Base-by-base conservation (phyloP, 64 coral and sea anemone genomes). In the Acropora tenuis region DNA sequence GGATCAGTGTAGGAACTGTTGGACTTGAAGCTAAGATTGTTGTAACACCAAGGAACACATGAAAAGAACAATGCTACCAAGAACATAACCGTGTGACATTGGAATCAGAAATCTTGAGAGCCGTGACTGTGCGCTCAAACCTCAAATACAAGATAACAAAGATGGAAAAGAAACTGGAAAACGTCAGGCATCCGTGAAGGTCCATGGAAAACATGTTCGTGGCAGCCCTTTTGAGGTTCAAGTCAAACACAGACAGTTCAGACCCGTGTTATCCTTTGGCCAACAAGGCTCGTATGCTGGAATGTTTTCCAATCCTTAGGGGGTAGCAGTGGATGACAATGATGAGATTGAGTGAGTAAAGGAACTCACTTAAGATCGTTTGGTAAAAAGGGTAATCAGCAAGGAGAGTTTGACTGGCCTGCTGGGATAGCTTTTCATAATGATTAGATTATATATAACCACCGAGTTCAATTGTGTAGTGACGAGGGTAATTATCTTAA, bases 1-100 rank as follows among this genome's bases (percentile, higher is more conserved):
- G 86, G 43, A 41, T 92, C 4, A 77, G 84, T 1, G 84, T 87
- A 76, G 90, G 72, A 78, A 92, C 90, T 55, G 90, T 92, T 75
- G 90, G 90, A 68, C 59, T 92, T 11, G 61, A 92, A 57, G 86
- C 84, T 3, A 50, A 49, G 84, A 86, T 92, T 69, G 53, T 41
- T 69, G 69, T 92, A 16, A 78, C 90, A 7, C 68, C 86, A 46
- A 10, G 53, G 47, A 67, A 86, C 49, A 49, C 75, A 1, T 41
- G 59, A 16, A 17, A 20, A 20, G 47, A 65, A 50, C 59, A 61
- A 10, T 49, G 76, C 40, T 79, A 92, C 66, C 69, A 92, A 9
- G 45, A 82, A 10, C n/a, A 40, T 60, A 78, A 82, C 4, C 4
- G 84, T 9, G 57, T 92, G 3, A 40, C 49, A 18, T 65, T 87